Conservation (phyloP, 2,888 invertebrate genomes). For the Phaonia tiefii region DNA sequence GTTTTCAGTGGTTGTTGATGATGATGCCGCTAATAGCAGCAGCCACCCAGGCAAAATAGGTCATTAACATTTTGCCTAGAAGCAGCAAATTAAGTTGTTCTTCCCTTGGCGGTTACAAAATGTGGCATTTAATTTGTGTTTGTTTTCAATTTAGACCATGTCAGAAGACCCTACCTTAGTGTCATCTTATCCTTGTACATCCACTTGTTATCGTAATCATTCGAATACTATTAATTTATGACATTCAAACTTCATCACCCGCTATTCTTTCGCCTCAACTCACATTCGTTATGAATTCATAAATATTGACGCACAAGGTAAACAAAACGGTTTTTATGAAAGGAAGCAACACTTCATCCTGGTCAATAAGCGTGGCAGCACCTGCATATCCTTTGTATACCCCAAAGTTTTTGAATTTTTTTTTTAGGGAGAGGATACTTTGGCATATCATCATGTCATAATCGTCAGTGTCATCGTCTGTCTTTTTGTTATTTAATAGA, state of each 20-base stretch:
- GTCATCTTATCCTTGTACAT: too few relatives aligned
- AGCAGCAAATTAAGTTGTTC: constrained; percentile 9
- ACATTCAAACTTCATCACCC: constrained; percentile 56
- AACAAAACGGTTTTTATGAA: constrained; percentile 2
- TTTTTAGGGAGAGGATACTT: neutral
- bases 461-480: neutral
- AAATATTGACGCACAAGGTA: constrained; percentile 2
- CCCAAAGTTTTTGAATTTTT: constrained; percentile 8
- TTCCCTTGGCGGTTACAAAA: neutral
- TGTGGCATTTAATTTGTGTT: constrained; percentile 19
- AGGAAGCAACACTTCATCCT: neutral
- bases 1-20: neutral
- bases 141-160: too few relatives aligned
- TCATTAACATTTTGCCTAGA: constrained; percentile 32
- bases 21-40: too few relatives aligned
- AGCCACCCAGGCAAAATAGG: neutral
- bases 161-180: too few relatives aligned
- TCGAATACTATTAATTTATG: constrained; percentile 60
- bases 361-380: constrained; percentile 7
- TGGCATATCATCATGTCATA: neutral
- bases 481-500: constrained; percentile 4
- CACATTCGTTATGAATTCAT: constrained; percentile 42
- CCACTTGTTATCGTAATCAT: neutral
- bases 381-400: constrained; percentile 21
- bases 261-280: constrained; percentile 24